Evolutionary conservation across 2,888 invertebrate genomes (phyloP).

Genomic region (Toxonevra muliebris): DNA sequence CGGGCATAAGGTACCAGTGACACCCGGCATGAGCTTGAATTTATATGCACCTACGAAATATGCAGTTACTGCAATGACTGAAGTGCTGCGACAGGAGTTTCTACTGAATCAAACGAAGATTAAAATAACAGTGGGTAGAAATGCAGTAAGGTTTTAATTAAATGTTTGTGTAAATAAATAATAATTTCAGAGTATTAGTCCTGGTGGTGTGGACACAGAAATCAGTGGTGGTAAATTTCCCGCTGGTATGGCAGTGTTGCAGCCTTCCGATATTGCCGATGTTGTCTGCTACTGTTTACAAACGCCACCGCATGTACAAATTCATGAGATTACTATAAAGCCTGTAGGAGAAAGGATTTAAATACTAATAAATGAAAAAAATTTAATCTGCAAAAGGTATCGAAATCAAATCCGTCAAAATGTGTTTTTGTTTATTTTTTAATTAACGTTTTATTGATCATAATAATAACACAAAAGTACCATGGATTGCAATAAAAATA

Average conservation of each 20-base stretch:
- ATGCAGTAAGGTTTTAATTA: background rate
- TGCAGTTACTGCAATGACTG: conserved; percentile 59
- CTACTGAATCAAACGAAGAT: conserved; percentile 44
- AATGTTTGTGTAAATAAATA: background rate
- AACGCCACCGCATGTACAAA: conserved; percentile 29
- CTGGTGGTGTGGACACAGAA: conserved; percentile 56
- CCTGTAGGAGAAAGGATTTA: conserved; percentile 47
- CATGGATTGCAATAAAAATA: too few species aligned
- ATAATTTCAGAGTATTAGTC: conserved; percentile 53
- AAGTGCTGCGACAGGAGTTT: conserved; percentile 61
- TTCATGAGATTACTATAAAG: conserved; percentile 44
- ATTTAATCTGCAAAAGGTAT: too few species aligned
- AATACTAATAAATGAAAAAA: too few species aligned
- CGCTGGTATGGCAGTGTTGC: background rate
- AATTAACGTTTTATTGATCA: too few species aligned
- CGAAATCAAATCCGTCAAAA: too few species aligned
- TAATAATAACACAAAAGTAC: too few species aligned
- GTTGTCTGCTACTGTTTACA: conserved; percentile 34
- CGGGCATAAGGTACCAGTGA: conserved; percentile 54
- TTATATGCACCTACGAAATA: conserved; percentile 60
- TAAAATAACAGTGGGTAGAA: conserved; percentile 50
- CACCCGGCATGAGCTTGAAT: conserved; percentile 49
- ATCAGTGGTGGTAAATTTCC: too few species aligned
- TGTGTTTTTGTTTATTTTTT: too few species aligned
- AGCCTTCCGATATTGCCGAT: conserved; percentile 28